Percentiles rank a stretch among this genome's conserved stretches.
phyloP scores from a whole-genome alignment of 64 coral and sea anemone genomes.

The Porites lutea region DNA sequence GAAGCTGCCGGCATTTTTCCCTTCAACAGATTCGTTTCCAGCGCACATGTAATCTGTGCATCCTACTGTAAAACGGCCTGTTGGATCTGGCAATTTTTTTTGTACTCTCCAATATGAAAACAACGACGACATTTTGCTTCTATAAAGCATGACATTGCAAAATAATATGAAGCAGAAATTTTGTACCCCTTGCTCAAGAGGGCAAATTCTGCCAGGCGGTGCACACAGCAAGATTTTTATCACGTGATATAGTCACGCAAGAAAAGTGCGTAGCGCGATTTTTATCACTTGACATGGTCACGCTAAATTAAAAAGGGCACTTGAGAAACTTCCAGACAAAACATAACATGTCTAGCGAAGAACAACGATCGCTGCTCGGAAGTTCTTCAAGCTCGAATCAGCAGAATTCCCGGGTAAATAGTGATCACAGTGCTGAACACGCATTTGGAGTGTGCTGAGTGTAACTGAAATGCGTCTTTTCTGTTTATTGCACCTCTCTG shows the following conservation, averaged over 20 bases:
- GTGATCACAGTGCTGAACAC: no score
- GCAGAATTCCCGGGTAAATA: neutral
- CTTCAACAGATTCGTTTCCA: neutral
- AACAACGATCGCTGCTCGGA: neutral
- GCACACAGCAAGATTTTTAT: neutral
- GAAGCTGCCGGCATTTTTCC: conserved; percentile 37
- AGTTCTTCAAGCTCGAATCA: neutral
- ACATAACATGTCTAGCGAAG: neutral
- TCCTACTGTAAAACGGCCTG: conserved; percentile 73
- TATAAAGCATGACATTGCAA: neutral
- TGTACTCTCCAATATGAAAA: conserved; percentile 73
- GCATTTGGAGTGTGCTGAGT: no score
- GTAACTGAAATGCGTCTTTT: neutral
- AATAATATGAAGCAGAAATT: no score
- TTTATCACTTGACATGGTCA: no score
- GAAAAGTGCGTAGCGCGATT: no score
- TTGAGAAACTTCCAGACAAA: no score
- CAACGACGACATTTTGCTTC: conserved; percentile 73
- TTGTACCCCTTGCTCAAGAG: no score
- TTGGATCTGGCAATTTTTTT: conserved; percentile 46
- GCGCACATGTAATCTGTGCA: conserved; percentile 87
- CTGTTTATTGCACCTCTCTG: neutral
- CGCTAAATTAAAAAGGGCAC: no score
- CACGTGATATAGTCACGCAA: no score
- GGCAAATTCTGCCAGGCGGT: neutral